These are phyloP conservation scores for Scaptomyza tumidula DNA, from an alignment of 2,888 invertebrate genomes.

Conservation along the genomic window DNA sequence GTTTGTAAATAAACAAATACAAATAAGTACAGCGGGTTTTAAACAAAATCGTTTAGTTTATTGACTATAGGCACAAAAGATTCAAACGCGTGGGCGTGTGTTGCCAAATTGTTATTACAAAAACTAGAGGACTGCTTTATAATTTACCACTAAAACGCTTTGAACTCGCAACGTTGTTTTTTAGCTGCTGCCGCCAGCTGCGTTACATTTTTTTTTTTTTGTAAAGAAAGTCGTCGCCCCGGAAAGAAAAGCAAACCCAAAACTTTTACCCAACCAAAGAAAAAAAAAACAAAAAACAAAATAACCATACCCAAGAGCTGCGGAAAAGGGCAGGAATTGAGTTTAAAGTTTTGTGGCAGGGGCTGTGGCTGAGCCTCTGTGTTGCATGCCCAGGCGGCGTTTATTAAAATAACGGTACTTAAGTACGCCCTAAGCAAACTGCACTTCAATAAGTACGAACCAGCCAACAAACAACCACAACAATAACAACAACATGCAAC, in stretches of 20 bases:
- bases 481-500: conserved; percentile 38
- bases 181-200: conserved; percentile 47
- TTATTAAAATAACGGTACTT: conserved; percentile 81
- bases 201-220: conserved; percentile 23
- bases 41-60: conserved; percentile 35
- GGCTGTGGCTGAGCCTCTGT: conserved; percentile 14
- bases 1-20: conserved; percentile 23
- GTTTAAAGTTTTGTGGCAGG: conserved; percentile 1
- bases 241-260: conserved; percentile 43
- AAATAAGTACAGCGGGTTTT: not conserved
- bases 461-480: conserved; percentile 16
- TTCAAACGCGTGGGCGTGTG: conserved; percentile 54
- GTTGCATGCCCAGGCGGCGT: conserved; percentile 68
- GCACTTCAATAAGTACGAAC: conserved; percentile 49
- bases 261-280: conserved; percentile 53
- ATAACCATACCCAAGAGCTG: not conserved
- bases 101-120: conserved; percentile 54
- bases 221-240: conserved; percentile 48
- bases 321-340: conserved; percentile 13
- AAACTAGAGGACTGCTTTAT: conserved; percentile 26
- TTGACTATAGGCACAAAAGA: conserved; percentile 2
- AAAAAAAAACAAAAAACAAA: not conserved
- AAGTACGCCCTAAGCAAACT: conserved; percentile 78
- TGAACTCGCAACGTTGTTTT: conserved; percentile 55
- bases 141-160: conserved; percentile 58